phyloP scores from a whole-genome alignment of 2,113 vertebrate genomes.

The Tonatia bakeri region DNA sequence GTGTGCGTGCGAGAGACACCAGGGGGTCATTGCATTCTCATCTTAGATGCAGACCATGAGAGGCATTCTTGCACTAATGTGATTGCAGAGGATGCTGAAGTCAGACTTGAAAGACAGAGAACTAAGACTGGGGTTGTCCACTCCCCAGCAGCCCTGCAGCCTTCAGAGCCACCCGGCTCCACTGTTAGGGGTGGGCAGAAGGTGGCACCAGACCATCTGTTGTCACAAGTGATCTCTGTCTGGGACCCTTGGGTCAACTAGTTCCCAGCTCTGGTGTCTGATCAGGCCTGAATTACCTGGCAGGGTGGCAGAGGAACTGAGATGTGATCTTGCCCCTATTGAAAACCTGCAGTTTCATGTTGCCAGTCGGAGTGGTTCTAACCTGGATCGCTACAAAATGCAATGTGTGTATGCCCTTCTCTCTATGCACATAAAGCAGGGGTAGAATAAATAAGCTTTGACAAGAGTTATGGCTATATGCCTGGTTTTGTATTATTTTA shows the following conservation, averaged over 20 bases:
- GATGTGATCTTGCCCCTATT: neutral
- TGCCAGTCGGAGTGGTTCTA: conserved; percentile 16
- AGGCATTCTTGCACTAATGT: neutral
- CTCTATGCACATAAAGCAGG: neutral
- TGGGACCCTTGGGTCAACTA: conserved; percentile 1
- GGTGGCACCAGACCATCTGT: neutral
- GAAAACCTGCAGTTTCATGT: neutral
- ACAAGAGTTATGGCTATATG: neutral
- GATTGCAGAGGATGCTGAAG: neutral
- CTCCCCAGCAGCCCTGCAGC: neutral
- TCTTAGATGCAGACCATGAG: neutral
- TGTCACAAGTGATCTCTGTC: neutral
- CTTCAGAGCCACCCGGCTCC: neutral
- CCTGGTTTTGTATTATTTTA: conserved; percentile 19
- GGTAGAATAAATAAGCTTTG: neutral
- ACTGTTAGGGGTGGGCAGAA: neutral
- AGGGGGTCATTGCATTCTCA: conserved; percentile 38
- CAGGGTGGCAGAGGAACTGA: neutral
- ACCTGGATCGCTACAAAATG: conserved; percentile 6
- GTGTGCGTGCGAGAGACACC: neutral
- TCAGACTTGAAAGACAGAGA: conserved; percentile 21
- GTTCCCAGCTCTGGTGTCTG: neutral
- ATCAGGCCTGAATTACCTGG: neutral
- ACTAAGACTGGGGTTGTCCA: neutral
- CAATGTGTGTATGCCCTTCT: neutral